phyloP scores from a whole-genome alignment of 64 coral and sea anemone genomes.

The Pocillopora verrucosa region DNA sequence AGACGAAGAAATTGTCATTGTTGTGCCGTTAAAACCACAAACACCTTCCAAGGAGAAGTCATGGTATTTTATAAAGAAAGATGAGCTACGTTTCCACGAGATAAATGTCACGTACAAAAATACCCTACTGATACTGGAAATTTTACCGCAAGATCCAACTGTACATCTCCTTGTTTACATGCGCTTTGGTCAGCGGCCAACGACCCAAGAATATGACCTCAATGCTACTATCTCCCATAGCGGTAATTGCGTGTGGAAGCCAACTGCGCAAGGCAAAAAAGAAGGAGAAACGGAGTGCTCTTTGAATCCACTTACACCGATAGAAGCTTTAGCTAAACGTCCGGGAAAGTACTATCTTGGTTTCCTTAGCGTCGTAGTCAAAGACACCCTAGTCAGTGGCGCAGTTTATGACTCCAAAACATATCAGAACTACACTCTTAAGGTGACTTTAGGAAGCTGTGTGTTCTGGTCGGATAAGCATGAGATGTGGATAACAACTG shows the following conservation, averaged over 20 bases:
- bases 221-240: background rate
- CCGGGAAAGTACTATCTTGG: background rate
- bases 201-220: background rate
- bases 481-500: constrained; percentile 41
- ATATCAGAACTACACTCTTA: constrained; percentile 41
- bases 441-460: constrained; percentile 25
- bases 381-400: background rate
- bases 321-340: background rate
- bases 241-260: background rate
- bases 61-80: background rate
- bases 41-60: background rate
- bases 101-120: background rate
- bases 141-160: background rate
- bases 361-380: background rate
- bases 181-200: background rate
- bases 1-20: constrained; percentile 9
- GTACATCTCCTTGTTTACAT: background rate
- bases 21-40: background rate
- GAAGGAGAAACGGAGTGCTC: background rate
- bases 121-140: background rate
- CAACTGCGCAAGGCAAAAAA: background rate
- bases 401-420: background rate
- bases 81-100: background rate
- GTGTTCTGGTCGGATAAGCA: constrained; percentile 34
- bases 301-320: background rate